phyloP scores from a whole-genome alignment of 2,113 vertebrate genomes.

The Forbesichthys agassizii region DNA sequence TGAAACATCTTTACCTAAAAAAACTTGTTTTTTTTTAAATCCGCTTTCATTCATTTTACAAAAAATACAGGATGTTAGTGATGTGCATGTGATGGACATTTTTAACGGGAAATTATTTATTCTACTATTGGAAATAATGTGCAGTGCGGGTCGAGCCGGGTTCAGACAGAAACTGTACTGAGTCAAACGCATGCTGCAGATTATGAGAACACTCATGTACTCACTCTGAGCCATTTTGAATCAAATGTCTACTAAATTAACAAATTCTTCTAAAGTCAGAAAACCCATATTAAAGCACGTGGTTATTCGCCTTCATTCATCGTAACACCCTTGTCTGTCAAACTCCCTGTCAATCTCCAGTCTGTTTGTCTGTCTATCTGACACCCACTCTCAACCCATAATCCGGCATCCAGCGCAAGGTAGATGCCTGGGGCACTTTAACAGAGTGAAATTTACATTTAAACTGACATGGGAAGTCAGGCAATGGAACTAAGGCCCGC shows the following conservation, averaged over 20 bases:
- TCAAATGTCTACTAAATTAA: too few species aligned
- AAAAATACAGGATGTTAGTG: too few species aligned
- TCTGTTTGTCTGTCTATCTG: conserved; percentile 21
- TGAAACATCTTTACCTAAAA: too few species aligned
- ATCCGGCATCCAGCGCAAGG: conserved; percentile 51
- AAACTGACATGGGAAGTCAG: conserved; percentile 55
- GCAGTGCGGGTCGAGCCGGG: too few species aligned
- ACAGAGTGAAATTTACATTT: conserved; percentile 71
- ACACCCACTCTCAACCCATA: conserved; percentile 47
- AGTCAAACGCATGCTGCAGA: too few species aligned
- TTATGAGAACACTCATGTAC: too few species aligned
- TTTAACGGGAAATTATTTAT: too few species aligned
- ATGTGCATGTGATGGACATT: too few species aligned
- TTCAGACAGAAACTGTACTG: too few species aligned
- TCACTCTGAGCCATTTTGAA: not conserved
- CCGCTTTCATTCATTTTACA: too few species aligned
- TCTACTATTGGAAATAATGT: too few species aligned
- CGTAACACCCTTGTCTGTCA: conserved; percentile 10
- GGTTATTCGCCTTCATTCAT: conserved; percentile 32
- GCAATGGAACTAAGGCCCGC: conserved; percentile 58
- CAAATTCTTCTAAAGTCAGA: not conserved
- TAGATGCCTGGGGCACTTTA: conserved; percentile 52
- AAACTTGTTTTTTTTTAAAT: too few species aligned
- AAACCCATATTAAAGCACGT: conserved; percentile 3
- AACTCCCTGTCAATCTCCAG: not conserved